phyloP scores from a whole-genome alignment of 2,113 vertebrate genomes.

The Ellobius talpinus region DNA sequence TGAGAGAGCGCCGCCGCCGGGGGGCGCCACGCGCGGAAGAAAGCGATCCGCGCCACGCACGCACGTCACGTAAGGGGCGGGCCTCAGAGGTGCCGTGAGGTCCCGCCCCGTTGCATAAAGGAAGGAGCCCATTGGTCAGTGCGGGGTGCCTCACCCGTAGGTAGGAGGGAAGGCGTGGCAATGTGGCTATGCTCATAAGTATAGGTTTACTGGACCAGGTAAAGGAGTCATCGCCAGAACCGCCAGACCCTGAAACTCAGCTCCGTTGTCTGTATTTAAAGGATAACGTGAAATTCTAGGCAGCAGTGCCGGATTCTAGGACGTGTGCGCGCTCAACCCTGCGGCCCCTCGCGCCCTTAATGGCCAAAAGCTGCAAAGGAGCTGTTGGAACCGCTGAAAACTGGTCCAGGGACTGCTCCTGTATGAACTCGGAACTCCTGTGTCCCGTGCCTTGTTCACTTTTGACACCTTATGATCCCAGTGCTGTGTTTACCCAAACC shows the following conservation, averaged over 20 bases:
- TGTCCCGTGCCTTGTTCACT: background rate
- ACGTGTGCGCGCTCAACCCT: background rate
- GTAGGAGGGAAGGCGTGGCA: fast-evolving
- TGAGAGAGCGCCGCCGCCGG: background rate
- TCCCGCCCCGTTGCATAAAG: background rate
- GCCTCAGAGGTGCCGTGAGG: fast-evolving
- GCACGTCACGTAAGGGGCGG: background rate
- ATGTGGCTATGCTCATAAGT: fast-evolving
- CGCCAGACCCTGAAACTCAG: background rate
- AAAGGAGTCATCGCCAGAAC: background rate
- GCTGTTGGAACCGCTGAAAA: background rate
- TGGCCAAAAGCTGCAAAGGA: background rate
- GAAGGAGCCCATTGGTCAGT: background rate
- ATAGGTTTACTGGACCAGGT: fast-evolving
- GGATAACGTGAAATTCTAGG: background rate
- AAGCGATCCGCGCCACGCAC: background rate
- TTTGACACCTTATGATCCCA: background rate
- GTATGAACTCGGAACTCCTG: background rate
- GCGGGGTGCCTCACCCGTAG: background rate
- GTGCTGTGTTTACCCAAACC: background rate
- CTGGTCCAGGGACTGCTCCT: background rate
- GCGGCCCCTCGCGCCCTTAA: no score
- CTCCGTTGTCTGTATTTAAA: background rate
- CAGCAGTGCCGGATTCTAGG: background rate
- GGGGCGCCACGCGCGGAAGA: constrained; percentile 61